phyloP scores from a whole-genome alignment of 2,888 invertebrate genomes.

The Mimachlamys varia region DNA sequence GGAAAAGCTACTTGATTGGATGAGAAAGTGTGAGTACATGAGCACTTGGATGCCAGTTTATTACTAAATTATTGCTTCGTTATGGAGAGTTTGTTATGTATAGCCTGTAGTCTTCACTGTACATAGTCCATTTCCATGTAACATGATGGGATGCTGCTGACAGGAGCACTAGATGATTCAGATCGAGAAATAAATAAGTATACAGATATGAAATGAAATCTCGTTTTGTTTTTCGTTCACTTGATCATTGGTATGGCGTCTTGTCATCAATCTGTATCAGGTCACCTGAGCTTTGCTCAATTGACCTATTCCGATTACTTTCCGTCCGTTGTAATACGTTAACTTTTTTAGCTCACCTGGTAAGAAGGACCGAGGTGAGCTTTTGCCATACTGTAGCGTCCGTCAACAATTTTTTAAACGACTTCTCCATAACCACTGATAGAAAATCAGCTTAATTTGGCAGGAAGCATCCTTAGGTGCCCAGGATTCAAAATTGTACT shows the following conservation, averaged over 20 bases:
- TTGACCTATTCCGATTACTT: too few relatives aligned
- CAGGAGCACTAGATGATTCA: slow-evolving; percentile 26
- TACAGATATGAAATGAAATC: not conserved
- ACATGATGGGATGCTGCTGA: slow-evolving; percentile 27
- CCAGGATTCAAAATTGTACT: too few relatives aligned
- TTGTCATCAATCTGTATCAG: too few relatives aligned
- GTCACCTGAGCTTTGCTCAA: too few relatives aligned
- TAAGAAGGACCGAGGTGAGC: too few relatives aligned
- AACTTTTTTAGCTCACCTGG: too few relatives aligned
- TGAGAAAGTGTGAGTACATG: not conserved
- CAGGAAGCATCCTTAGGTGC: too few relatives aligned
- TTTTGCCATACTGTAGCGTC: too few relatives aligned
- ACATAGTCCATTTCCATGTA: slow-evolving; percentile 32
- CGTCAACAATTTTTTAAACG: too few relatives aligned
- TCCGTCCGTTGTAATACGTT: too few relatives aligned
- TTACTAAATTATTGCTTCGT: slow-evolving; percentile 34
- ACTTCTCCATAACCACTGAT: too few relatives aligned
- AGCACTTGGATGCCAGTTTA: not conserved
- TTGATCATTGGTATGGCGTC: not conserved
- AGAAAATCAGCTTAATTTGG: too few relatives aligned
- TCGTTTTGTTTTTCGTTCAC: not conserved
- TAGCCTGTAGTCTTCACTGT: slow-evolving; percentile 29
- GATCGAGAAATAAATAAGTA: slow-evolving; percentile 36
- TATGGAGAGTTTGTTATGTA: slow-evolving; percentile 32
- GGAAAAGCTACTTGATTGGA: not conserved